Percentiles rank a stretch among this genome's conserved stretches.
phyloP scores from a whole-genome alignment of 2,113 vertebrate genomes.

The Psettodes erumei region DNA sequence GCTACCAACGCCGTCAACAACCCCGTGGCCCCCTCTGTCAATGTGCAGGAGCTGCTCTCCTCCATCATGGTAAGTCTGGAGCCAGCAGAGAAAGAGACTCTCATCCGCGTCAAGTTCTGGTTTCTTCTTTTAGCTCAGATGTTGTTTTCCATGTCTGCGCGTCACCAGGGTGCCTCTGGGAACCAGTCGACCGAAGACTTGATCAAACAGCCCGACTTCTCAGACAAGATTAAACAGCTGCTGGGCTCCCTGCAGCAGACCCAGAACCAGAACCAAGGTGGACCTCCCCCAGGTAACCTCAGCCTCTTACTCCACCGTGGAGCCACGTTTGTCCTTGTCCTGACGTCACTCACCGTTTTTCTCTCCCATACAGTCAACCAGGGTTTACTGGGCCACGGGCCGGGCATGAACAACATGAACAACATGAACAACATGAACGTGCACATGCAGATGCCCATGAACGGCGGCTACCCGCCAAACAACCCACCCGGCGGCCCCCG shows the following conservation, averaged over 20 bases:
- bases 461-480: constrained; percentile 89
- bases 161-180: constrained; percentile 85
- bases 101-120: too few species aligned
- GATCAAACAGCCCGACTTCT: constrained; percentile 93
- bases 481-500: constrained; percentile 85
- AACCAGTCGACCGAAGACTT: constrained; percentile 91
- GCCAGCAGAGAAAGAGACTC: too few species aligned
- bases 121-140: background rate
- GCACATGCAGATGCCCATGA: constrained; percentile 87
- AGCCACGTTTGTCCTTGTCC: background rate
- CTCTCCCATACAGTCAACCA: constrained; percentile 78
- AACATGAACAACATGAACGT: constrained; percentile 78
- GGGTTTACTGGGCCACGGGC: constrained; percentile 86
- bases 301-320: accelerated
- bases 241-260: constrained; percentile 87
- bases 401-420: constrained; percentile 83
- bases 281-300: constrained; percentile 77
- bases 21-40: constrained; percentile 82
- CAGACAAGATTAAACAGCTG: constrained; percentile 93
- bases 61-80: constrained; percentile 90
- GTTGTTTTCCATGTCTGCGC: background rate
- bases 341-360: background rate
- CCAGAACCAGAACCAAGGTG: constrained; percentile 71
- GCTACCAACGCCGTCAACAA: constrained; percentile 60
- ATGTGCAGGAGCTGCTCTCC: constrained; percentile 93